Conservation (phyloP, 2,888 invertebrate genomes). For the Aricia artaxerxes region DNA sequence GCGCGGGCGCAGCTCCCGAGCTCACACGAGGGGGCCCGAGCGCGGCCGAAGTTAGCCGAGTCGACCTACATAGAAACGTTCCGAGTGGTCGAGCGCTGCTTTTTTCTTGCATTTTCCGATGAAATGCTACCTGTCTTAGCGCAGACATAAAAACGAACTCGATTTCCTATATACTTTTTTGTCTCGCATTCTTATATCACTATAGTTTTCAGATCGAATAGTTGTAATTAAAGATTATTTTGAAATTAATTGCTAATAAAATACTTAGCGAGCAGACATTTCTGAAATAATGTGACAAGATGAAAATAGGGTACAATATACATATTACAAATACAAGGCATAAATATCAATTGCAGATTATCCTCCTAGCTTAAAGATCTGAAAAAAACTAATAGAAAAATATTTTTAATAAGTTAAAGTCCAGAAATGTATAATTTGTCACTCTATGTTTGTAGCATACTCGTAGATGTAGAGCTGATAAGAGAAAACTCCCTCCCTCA, state of each 20-base stretch:
- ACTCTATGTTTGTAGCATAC: no score
- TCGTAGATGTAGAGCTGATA: no score
- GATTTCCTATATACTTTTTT: slow-evolving; percentile 45
- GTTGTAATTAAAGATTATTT: not conserved
- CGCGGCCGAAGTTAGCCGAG: slow-evolving; percentile 57
- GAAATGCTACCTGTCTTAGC: slow-evolving; percentile 58
- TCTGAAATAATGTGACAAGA: no score
- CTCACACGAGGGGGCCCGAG: slow-evolving; percentile 59
- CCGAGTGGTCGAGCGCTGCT: slow-evolving; percentile 61
- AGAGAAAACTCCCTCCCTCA: no score
- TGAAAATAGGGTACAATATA: no score
- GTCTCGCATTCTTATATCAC: slow-evolving; percentile 33
- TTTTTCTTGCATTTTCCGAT: slow-evolving; percentile 75
- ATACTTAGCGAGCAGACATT: not conserved
- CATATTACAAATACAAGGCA: no score
- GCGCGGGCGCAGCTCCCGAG: slow-evolving; percentile 58
- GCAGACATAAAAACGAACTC: slow-evolving; percentile 52
- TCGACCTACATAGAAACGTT: slow-evolving; percentile 75
- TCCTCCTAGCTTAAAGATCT: no score
- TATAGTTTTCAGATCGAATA: slow-evolving; percentile 36
- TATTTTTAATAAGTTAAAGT: no score
- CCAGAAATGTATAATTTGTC: no score
- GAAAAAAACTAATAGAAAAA: no score
- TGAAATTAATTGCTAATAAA: not conserved
- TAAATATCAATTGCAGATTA: no score